Base-by-base conservation (phyloP, 2,797 vertebrate genomes). In the Remorina albescens region DNA sequence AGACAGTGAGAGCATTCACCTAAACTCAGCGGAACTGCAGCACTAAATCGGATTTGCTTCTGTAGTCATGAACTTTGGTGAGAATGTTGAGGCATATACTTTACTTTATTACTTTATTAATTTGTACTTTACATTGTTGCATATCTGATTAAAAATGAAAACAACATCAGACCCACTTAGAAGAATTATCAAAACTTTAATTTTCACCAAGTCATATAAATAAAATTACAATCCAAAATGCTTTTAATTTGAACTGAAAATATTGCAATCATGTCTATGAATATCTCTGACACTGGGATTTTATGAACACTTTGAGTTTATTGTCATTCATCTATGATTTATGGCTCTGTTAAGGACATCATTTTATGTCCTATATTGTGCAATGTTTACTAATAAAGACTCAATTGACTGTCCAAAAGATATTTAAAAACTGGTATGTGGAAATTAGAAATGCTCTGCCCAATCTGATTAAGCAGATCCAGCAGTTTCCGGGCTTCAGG, bases 11-110 rank as follows among this genome's bases (percentile, higher is more conserved):
- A 5, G 18, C 37, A 57, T 74, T 86, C 51, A 46, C 37, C 19
- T 36, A 12, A 62, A 62, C 19, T 51, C 6, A 50, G 41, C 0
- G 4, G 76, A 80, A 74, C 66, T 19, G 18, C 76, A 71, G 55
- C 63, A 53, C 42, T 60, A 83, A 74, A 82, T 84, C 30, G 0
- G 28, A 85, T 83, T 81, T 67, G 11, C 8, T 61, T 47, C 49
- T 36, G 11, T 47, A 26, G 18, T 68, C 23, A 16, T 49, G 28
- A 21, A 39, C n/a, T 19, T 36, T 57, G 18, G 56, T 30, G 12
- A 70, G 41, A 80, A 76, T 53, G 16, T 37, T 47, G 37, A 67
- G 60, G 49, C 44, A 39, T n/a, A 61, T 59, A 34, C 21, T 70
- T 61, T 18, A 66, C 41, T 68, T 61, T 50, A 16, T n/a, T n/a